A percentile compares a stretch with the other conserved stretches of the same genome.
These are phyloP conservation scores for Drosophila sp. DNA, from an alignment of 1,140 invertebrate species.

Conservation along the genomic window DNA sequence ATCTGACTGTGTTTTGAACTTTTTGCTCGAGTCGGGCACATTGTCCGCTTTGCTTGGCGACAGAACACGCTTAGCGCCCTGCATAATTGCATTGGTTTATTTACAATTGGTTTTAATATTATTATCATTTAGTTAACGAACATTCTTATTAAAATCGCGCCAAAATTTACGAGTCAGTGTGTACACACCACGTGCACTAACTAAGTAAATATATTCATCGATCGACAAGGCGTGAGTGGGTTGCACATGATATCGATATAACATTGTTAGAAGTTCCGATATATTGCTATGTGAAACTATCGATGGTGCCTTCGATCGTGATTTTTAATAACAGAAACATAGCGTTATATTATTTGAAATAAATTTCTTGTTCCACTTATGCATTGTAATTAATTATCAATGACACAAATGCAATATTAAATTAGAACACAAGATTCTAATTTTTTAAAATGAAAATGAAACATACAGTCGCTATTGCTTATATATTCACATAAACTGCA, in stretches of 20 bases:
- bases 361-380: too few relatives aligned
- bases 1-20: constrained; percentile 37
- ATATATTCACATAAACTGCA: too few relatives aligned
- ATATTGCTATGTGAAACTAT: too few relatives aligned
- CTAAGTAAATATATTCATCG: neutral
- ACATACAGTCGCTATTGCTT: too few relatives aligned
- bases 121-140: constrained; percentile 16
- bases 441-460: too few relatives aligned
- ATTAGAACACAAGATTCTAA: too few relatives aligned
- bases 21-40: constrained; percentile 29
- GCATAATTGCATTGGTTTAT: constrained; percentile 2
- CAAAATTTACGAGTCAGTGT: constrained; percentile 30
- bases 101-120: neutral
- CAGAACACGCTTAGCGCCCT: constrained; percentile 54
- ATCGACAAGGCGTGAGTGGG: neutral
- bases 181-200: constrained; percentile 1
- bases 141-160: constrained; percentile 31
- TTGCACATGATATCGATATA: neutral
- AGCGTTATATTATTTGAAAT: too few relatives aligned
- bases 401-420: too few relatives aligned
- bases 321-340: too few relatives aligned
- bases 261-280: neutral
- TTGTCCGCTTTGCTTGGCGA: constrained; percentile 56
- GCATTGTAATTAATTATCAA: too few relatives aligned
- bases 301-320: too few relatives aligned